phyloP scores from a whole-genome alignment of 1,140 invertebrate genomes.

The Drosophila navojoa region DNA sequence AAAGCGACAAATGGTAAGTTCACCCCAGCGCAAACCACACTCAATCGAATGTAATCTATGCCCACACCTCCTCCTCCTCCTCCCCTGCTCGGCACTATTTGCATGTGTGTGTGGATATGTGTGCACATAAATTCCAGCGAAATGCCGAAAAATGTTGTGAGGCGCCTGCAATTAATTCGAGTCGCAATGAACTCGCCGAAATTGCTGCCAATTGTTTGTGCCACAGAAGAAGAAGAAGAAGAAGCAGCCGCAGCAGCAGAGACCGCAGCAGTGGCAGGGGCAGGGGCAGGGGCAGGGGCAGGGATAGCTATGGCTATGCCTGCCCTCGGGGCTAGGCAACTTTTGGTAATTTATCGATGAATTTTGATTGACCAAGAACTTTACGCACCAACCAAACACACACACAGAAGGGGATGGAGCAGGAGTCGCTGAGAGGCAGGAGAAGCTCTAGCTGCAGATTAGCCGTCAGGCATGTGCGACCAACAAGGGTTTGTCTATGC shows the following conservation, averaged over 20 bases:
- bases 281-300: background rate
- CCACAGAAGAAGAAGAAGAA: background rate
- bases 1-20: slow-evolving; percentile 5
- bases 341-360: slow-evolving; percentile 46
- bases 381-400: no score
- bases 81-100: slow-evolving; percentile 18
- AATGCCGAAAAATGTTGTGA: slow-evolving; percentile 28
- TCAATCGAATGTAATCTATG: slow-evolving; percentile 33
- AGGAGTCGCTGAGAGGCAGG: no score
- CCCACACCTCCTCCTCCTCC: background rate
- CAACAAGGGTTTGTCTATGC: background rate
- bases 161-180: slow-evolving; percentile 68
- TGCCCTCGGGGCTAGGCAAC: slow-evolving; percentile 25
- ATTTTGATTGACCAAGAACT: slow-evolving; percentile 49
- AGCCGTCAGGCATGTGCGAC: slow-evolving; percentile 1
- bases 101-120: slow-evolving; percentile 29
- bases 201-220: slow-evolving; percentile 14
- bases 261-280: background rate
- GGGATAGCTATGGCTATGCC: background rate
- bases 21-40: slow-evolving; percentile 28
- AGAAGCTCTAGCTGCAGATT: background rate
- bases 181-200: slow-evolving; percentile 33
- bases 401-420: background rate
- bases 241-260: background rate
- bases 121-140: slow-evolving; percentile 73